Evolutionary conservation across 2,888 invertebrate genomes (phyloP).

Genomic region (Caenorhabditis virilis): DNA sequence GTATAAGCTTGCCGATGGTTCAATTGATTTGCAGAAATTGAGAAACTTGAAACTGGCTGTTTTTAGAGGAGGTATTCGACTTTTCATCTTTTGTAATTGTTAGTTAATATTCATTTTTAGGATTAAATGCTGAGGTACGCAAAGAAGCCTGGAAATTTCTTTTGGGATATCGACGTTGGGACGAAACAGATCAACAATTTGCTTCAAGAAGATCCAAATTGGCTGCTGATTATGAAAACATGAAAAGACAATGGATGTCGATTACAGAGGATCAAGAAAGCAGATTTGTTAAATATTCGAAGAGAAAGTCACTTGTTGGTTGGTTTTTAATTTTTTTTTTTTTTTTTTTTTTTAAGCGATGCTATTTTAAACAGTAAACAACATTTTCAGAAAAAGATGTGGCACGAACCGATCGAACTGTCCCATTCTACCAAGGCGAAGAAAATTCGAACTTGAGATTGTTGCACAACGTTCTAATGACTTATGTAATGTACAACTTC

Average conservation of each 20-base stretch:
- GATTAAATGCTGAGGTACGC: slow-evolving; percentile 73
- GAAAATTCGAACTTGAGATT: slow-evolving; percentile 85
- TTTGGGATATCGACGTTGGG: slow-evolving; percentile 85
- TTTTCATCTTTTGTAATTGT: neutral
- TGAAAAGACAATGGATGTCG: slow-evolving; percentile 95
- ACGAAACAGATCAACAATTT: slow-evolving; percentile 79
- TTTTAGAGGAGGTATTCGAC: slow-evolving; percentile 40
- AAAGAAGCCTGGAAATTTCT: slow-evolving; percentile 92
- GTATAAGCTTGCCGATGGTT: slow-evolving; percentile 81
- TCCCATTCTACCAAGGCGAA: slow-evolving; percentile 89
- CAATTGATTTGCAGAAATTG: slow-evolving; percentile 77
- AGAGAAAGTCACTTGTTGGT: slow-evolving; percentile 87
- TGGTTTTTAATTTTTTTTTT: too few species aligned
- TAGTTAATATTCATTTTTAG: too few species aligned
- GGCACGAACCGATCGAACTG: slow-evolving; percentile 87
- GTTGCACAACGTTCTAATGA: slow-evolving; percentile 91
- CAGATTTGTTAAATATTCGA: slow-evolving; percentile 84
- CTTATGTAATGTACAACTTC: slow-evolving; percentile 98
- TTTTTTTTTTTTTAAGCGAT: too few species aligned
- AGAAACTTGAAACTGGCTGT: slow-evolving; percentile 83
- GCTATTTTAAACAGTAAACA: too few species aligned
- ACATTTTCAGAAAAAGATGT: slow-evolving; percentile 85
- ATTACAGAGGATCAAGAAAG: slow-evolving; percentile 85
- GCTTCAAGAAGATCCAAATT: slow-evolving; percentile 77
- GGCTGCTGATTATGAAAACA: slow-evolving; percentile 64